Conservation (phyloP, 2,797 vertebrate genomes). For the Lagodon rhomboides region DNA sequence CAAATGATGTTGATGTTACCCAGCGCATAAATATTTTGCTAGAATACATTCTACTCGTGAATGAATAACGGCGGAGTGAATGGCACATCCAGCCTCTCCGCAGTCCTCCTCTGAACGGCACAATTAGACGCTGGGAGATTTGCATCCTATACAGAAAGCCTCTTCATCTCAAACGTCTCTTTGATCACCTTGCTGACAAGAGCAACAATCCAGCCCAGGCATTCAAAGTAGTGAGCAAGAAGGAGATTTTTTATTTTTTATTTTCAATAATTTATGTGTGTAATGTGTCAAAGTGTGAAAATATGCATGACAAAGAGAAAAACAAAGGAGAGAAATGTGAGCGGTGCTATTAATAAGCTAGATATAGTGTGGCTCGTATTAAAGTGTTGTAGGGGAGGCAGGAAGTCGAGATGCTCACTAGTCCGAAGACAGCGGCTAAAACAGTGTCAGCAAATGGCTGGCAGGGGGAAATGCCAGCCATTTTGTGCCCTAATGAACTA, state of each 20-base stretch:
- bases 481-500: slow-evolving; percentile 76
- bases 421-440: background rate
- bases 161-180: slow-evolving; percentile 67
- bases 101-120: slow-evolving; percentile 51
- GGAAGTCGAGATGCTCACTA: slow-evolving; percentile 9
- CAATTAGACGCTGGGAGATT: slow-evolving; percentile 68
- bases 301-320: slow-evolving; percentile 10
- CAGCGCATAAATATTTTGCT: slow-evolving; percentile 67
- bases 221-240: slow-evolving; percentile 57
- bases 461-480: slow-evolving; percentile 49
- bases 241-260: slow-evolving; percentile 28
- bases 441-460: slow-evolving; percentile 53
- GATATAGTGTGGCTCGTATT: background rate
- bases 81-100: slow-evolving; percentile 44
- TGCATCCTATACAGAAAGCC: slow-evolving; percentile 54
- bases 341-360: background rate
- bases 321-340: background rate
- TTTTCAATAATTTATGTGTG: slow-evolving; percentile 26
- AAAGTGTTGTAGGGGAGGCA: background rate
- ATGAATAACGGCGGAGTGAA: slow-evolving; percentile 67
- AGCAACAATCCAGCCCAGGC: slow-evolving; percentile 44
- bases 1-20: slow-evolving; percentile 69
- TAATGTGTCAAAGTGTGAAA: slow-evolving; percentile 20
- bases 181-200: slow-evolving; percentile 76
- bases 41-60: slow-evolving; percentile 53